Conservation (phyloP, 2,113 vertebrate species). For the Mus musculus region GRCm39 chr10:22887501-22888000, state of each 20-base stretch:
- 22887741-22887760: background rate
- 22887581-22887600: too few species aligned
- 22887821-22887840: background rate
- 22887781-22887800: background rate
- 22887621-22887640: background rate
- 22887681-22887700: background rate
- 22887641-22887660: background rate
- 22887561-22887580: too few species aligned
- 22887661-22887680: background rate
- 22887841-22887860: background rate
- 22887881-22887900: background rate
- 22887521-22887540: background rate
- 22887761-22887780: background rate
- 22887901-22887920: background rate
- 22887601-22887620: too few species aligned
- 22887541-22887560: too few species aligned
- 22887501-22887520: background rate
- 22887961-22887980: background rate
- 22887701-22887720: background rate
- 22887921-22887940: constrained; percentile 33
- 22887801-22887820: background rate
- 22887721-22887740: background rate
- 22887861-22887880: background rate
- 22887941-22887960: background rate
- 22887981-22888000: background rate